These are phyloP conservation scores for Pecten maximus DNA, from an alignment of 2,888 invertebrate species.

Conservation along the genomic window DNA sequence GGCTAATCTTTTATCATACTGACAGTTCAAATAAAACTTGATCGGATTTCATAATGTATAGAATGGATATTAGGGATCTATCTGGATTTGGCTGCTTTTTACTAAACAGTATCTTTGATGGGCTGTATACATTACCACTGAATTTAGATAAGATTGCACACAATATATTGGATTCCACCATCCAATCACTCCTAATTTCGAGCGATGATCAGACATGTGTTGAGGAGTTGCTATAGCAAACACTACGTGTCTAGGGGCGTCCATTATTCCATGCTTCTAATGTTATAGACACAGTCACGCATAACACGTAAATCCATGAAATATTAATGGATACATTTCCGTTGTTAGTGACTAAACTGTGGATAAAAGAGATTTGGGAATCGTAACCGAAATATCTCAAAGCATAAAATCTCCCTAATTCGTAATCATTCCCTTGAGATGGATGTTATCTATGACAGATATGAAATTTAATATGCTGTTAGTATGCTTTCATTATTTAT, in stretches of 20 bases:
- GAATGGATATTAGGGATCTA: neutral
- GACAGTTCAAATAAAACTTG: slow-evolving; percentile 14
- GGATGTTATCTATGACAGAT: slow-evolving; percentile 1
- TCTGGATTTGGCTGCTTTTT: neutral
- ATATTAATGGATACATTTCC: slow-evolving; percentile 1
- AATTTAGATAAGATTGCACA: slow-evolving; percentile 14
- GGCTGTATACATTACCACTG: slow-evolving; percentile 23
- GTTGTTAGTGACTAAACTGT: neutral
- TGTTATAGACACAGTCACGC: slow-evolving; percentile 25
- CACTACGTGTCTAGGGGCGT: slow-evolving; percentile 20
- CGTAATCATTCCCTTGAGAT: neutral
- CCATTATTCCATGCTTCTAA: neutral
- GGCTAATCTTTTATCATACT: slow-evolving; percentile 28
- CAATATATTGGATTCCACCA: slow-evolving; percentile 9
- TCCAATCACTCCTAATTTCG: slow-evolving; percentile 16
- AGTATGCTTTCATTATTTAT: slow-evolving; percentile 19
- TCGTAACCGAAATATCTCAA: slow-evolving; percentile 24
- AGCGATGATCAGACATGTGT: neutral
- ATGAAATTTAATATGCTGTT: slow-evolving; percentile 23
- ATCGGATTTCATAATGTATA: neutral
- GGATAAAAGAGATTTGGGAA: slow-evolving; percentile 35
- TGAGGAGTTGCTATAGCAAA: neutral
- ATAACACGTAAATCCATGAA: slow-evolving; percentile 2
- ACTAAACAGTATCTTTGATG: slow-evolving; percentile 16
- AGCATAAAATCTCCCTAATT: slow-evolving; percentile 26